Evolutionary conservation across 2,888 invertebrate genomes (phyloP).

Genomic region (Branchipolynoe longqiensis): DNA sequence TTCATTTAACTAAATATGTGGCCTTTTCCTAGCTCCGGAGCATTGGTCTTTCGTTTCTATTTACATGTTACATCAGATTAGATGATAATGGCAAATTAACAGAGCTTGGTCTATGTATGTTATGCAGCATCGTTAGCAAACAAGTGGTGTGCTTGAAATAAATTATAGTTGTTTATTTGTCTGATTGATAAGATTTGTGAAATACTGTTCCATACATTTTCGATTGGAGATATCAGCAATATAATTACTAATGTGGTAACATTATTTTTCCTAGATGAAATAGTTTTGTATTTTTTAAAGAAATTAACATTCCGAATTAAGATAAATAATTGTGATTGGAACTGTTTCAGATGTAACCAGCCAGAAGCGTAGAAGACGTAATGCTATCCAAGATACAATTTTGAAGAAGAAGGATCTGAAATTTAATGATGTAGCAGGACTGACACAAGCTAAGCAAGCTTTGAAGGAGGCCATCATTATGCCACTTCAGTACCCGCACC

Average conservation of each 20-base stretch:
- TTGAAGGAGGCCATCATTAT: slow-evolving; percentile 83
- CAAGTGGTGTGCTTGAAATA: too few relatives aligned
- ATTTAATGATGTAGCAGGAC: slow-evolving; percentile 83
- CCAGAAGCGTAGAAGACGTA: slow-evolving; percentile 68
- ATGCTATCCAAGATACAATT: slow-evolving; percentile 77
- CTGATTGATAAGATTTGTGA: too few relatives aligned
- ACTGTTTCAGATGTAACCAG: background rate
- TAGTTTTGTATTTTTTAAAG: background rate
- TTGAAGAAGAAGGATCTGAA: slow-evolving; percentile 70
- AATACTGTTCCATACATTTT: background rate
- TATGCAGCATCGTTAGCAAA: too few relatives aligned
- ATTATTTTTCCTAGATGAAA: background rate
- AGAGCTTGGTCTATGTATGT: too few relatives aligned
- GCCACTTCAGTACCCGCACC: slow-evolving; percentile 84
- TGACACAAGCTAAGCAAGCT: slow-evolving; percentile 83
- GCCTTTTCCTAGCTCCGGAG: too few relatives aligned
- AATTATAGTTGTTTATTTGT: too few relatives aligned
- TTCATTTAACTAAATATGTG: too few relatives aligned
- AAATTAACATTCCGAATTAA: background rate
- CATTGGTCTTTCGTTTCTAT: too few relatives aligned
- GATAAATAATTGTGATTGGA: background rate
- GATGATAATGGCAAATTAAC: too few relatives aligned
- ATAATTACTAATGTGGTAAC: background rate
- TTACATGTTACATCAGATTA: too few relatives aligned
- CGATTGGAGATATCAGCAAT: background rate